phyloP scores from a whole-genome alignment of 2,888 invertebrate species.

The Drosophila peninsularis region DNA sequence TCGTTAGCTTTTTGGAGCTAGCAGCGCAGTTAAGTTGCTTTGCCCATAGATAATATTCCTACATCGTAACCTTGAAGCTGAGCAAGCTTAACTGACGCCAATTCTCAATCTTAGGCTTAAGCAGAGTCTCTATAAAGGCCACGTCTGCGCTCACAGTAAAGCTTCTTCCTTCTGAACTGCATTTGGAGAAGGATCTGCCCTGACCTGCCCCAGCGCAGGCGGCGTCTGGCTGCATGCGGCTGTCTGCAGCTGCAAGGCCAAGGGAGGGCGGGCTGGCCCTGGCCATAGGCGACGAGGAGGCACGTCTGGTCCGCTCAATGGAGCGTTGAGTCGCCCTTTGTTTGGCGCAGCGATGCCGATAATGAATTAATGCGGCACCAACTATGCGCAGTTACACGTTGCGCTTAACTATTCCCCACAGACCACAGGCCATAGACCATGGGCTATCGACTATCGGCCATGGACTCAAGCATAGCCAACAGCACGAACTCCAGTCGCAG shows the following conservation, averaged over 20 bases:
- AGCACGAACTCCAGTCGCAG: slow-evolving; percentile 4
- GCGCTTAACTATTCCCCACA: background rate
- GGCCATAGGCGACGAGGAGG: background rate
- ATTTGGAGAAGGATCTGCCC: background rate
- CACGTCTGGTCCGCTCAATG: slow-evolving; percentile 3
- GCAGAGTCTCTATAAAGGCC: background rate
- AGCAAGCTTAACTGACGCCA: too few relatives aligned
- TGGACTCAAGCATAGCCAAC: background rate
- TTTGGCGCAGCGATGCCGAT: slow-evolving; percentile 41
- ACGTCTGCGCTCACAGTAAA: background rate
- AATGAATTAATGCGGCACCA: slow-evolving; percentile 69
- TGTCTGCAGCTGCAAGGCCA: slow-evolving; percentile 10
- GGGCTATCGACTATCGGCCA: too few relatives aligned
- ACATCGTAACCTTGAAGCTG: too few relatives aligned
- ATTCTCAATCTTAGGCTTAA: background rate
- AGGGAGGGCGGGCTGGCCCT: too few relatives aligned
- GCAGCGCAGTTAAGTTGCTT: too few relatives aligned
- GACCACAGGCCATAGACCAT: background rate
- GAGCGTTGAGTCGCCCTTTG: slow-evolving; percentile 49
- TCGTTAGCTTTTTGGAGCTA: too few relatives aligned
- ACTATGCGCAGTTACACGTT: slow-evolving; percentile 18
- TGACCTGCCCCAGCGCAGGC: slow-evolving; percentile 6
- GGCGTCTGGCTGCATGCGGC: background rate
- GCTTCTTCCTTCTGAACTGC: background rate
- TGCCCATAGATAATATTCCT: too few relatives aligned